phyloP scores from a whole-genome alignment of 2,113 vertebrate species.

The Balaeniceps rex region DNA sequence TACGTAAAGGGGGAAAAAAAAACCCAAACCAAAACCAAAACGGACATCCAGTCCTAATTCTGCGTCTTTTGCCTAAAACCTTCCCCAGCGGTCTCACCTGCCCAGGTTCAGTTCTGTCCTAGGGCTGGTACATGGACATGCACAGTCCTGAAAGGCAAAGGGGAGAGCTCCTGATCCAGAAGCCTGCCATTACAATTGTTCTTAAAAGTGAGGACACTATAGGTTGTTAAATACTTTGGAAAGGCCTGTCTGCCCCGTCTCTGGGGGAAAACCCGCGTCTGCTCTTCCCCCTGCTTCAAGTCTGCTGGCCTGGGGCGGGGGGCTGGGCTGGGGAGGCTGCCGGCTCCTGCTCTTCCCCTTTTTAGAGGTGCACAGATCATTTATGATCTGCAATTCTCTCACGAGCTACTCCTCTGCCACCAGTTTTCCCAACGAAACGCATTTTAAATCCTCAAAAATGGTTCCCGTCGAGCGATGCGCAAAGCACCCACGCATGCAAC shows the following conservation, averaged over 20 bases:
- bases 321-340: neutral
- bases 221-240: rapidly evolving
- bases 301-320: neutral
- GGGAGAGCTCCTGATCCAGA: neutral
- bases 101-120: neutral
- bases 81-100: neutral
- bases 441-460: neutral
- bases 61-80: neutral
- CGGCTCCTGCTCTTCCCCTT: neutral
- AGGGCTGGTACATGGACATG: neutral
- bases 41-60: neutral
- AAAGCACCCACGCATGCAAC: neutral
- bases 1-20: neutral
- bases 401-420: too few relatives aligned
- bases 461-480: neutral
- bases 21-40: too few relatives aligned
- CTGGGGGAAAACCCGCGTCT: too few relatives aligned
- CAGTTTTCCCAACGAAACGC: neutral
- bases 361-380: neutral
- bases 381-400: neutral
- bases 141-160: neutral
- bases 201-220: rapidly evolving
- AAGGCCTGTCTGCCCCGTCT: neutral
- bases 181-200: neutral
- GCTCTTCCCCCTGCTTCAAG: neutral